Evolutionary conservation across 2,888 invertebrate genomes (phyloP), one percentile per base, ranked within the genome.

Genomic region (Pristionchus arcanus): DNA sequence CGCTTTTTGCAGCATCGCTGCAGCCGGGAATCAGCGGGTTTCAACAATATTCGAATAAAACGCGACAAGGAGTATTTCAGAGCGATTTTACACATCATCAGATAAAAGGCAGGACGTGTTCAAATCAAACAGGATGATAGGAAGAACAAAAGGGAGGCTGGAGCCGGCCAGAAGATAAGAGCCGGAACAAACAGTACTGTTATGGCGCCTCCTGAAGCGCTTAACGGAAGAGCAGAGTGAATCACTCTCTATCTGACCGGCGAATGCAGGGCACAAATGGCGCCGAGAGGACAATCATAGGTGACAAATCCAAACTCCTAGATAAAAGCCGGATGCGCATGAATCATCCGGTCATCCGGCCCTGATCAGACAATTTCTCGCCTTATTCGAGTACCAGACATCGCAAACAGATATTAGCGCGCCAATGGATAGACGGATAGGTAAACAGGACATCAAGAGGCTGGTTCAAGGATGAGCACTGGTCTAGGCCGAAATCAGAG

Each of bases 1-100:
- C 42, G 68, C 87, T 28, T 53, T 42, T 28, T 68, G 49, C n/a
- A 88, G 49, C 87, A 88, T 88, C 13, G 28, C 42, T 74, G 74
- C 37, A 74, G 74, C 74, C 15, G 34, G 74, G 21, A 74, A 34
- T 37, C 74, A 37, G 21, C 74, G 19, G 66, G 66, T 66, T 66
- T 4, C 4, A 21, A 31, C 5, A 71, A 1, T 31, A 16, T 21
- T 21, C 13, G 66, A 13, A 66, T 66, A n/a, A 21, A 11, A n/a
- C 68, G 68, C 28, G 68, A 28, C 68, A 31, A 31, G 2, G 25
- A 63, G 9, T n/a, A 66, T 9, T n/a, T 25, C 63, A 25, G 5
- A 0, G 11, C 66, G 25, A 66, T n/a, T n/a, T 11, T 9, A 25
- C 63, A 63, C 63, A 63, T 0, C 42, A 49, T 49, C 13, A 49